phyloP scores from a whole-genome alignment of 92 coral and sea anemone genomes.

The Epizoanthus stellaris region DNA sequence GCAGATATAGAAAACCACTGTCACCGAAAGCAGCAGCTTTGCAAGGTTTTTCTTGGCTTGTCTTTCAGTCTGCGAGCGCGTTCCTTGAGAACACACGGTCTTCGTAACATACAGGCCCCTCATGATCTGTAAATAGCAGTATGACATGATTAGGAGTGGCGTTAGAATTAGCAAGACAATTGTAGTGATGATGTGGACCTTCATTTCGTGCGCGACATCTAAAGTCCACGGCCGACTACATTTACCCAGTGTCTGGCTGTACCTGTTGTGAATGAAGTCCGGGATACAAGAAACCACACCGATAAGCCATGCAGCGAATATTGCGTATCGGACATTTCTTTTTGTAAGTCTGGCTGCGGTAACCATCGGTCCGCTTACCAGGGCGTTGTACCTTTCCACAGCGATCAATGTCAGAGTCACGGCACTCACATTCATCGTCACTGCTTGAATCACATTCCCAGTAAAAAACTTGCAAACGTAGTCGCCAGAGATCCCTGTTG shows the following conservation, averaged over 20 bases:
- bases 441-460: conserved; percentile 59
- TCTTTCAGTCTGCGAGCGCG: neutral
- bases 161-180: conserved; percentile 27
- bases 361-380: conserved; percentile 46
- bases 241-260: neutral
- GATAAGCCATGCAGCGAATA: neutral
- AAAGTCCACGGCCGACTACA: conserved; percentile 30
- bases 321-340: conserved; percentile 18
- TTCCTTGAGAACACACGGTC: conserved; percentile 49
- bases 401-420: conserved; percentile 34
- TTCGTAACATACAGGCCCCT: conserved; percentile 54
- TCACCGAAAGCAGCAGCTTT: conserved; percentile 47
- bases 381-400: conserved; percentile 64
- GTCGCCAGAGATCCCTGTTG: conserved; percentile 42
- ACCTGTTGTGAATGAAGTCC: neutral
- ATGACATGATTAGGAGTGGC: conserved; percentile 22
- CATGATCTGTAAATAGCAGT: conserved; percentile 58
- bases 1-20: conserved; percentile 52
- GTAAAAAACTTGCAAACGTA: conserved; percentile 59
- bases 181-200: conserved; percentile 49
- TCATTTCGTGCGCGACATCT: conserved; percentile 28
- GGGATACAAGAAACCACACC: conserved; percentile 24
- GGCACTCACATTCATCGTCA: conserved; percentile 57
- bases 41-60: conserved; percentile 62
- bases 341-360: conserved; percentile 12